Percentiles rank a stretch among this genome's conserved stretches.
phyloP scores from a whole-genome alignment of 2,797 vertebrate genomes.

The Psittacula echo region DNA sequence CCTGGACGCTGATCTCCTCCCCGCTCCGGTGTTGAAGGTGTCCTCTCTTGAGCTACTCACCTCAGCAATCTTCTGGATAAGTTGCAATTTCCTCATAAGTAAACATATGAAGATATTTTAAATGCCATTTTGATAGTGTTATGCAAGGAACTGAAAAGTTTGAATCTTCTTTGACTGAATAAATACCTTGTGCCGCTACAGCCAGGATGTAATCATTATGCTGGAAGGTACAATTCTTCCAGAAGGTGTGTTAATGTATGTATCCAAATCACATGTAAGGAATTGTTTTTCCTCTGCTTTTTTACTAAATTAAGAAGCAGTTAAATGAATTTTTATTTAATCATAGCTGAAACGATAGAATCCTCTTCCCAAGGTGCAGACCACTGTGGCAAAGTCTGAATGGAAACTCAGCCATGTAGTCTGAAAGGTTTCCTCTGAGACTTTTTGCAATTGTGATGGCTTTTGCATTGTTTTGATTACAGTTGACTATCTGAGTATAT shows the following conservation, averaged over 20 bases:
- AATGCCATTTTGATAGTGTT: not conserved
- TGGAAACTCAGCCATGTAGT: not conserved
- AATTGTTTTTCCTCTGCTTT: not conserved
- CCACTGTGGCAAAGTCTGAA: not conserved
- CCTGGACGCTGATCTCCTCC: no score
- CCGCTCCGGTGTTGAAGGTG: no score
- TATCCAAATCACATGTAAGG: not conserved
- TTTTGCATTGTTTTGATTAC: not conserved
- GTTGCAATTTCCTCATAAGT: not conserved
- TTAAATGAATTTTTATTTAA: not conserved
- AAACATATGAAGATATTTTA: not conserved
- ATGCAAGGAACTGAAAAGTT: not conserved
- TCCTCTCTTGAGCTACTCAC: no score
- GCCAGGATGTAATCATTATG: not conserved
- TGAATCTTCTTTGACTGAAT: not conserved
- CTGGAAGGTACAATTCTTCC: not conserved
- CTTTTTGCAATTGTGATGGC: not conserved
- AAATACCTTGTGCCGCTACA: not conserved
- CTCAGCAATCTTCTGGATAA: not conserved
- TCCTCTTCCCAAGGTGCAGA: not conserved
- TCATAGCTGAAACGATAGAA: not conserved
- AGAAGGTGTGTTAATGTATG: not conserved
- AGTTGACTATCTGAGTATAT: not conserved
- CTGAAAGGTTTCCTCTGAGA: not conserved
- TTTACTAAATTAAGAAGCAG: not conserved